A percentile compares a stretch with the other conserved stretches of the same genome.
Evolutionary conservation across 2,113 vertebrate genomes (phyloP).

Genomic region (Eptesicus fuscus): DNA sequence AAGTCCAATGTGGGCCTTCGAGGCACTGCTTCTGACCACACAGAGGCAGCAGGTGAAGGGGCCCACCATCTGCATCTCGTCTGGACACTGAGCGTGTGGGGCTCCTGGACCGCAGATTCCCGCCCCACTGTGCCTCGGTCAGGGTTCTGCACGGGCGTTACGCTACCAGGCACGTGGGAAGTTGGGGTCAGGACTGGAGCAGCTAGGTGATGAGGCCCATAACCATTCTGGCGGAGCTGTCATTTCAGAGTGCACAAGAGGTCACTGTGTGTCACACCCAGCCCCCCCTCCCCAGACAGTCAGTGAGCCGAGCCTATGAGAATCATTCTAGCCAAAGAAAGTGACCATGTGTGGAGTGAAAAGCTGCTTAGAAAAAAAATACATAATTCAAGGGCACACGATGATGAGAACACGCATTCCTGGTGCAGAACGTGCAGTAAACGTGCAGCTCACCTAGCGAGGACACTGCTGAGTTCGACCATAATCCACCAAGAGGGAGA

Average conservation of each 20-base stretch:
- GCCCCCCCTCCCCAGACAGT: conserved; percentile 54
- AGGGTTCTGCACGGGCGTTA: background rate
- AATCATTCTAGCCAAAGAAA: conserved; percentile 80
- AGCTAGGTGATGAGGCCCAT: background rate
- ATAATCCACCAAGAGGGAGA: conserved; percentile 82
- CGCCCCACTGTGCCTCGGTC: background rate
- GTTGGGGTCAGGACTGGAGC: background rate
- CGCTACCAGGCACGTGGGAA: background rate
- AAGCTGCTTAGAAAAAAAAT: conserved; percentile 79
- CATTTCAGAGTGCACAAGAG: conserved; percentile 60
- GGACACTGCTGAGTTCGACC: conserved; percentile 81
- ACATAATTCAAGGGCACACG: conserved; percentile 77
- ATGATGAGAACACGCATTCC: conserved; percentile 85
- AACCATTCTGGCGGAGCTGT: background rate
- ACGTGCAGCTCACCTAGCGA: conserved; percentile 87
- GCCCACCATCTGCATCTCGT: background rate
- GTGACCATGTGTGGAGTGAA: conserved; percentile 84
- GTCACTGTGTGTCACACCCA: conserved; percentile 69
- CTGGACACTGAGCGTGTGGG: background rate
- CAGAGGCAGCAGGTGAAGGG: background rate
- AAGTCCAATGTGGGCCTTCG: background rate
- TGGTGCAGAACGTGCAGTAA: conserved; percentile 87
- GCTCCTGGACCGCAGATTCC: conserved; percentile 3
- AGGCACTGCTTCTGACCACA: background rate
- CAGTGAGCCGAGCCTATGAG: conserved; percentile 77